Evolutionary conservation across 1,140 invertebrate species (phyloP), one percentile per base, ranked within the genome.

Genomic region (Leptinotarsa texana): DNA sequence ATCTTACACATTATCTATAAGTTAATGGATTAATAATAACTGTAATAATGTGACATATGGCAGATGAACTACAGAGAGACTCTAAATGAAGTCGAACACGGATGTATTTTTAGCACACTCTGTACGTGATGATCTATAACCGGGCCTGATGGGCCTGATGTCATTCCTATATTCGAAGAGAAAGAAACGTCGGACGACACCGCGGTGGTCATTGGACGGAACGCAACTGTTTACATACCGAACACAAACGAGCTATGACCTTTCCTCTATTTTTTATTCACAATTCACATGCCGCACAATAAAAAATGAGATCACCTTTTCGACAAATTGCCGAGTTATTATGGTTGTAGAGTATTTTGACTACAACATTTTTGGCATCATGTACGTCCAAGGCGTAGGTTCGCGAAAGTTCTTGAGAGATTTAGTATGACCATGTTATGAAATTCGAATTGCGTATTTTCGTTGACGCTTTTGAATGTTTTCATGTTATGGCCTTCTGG

Each of bases 221-320:
- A 42, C 33, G 3, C 33, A 42, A 42, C 51, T 57, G 51, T 57
- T 57, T 57, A 57, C 51, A 57, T n/a, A 57, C 51, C 17, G 51
- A 57, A 57, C 51, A 57, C n/a, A 5, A 57, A 57, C 51, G 51
- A 57, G 51, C 51, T 57, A 57, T 57, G 51, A 57, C 51, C 51
- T 57, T 57, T 57, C 51, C 51, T 17, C 51, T 57, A 57, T 57
- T 15, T 57, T 57, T 15, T 57, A 57, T 57, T 57, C 51, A 57
- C 51, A 57, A 57, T 57, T 57, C 51, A 57, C 51, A 57, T 57
- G 51, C n/a, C 51, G 51, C 51, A 57, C 51, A 57, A 57, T 57
- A 57, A 57, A 57, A 57, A 57, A 57, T 57, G 51, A 57, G 51
- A 57, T 57, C 51, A 57, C 51, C 51, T 57, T 57, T 57, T 57